Conservation (phyloP, 2,113 vertebrate species). For the Castor canadensis region DNA sequence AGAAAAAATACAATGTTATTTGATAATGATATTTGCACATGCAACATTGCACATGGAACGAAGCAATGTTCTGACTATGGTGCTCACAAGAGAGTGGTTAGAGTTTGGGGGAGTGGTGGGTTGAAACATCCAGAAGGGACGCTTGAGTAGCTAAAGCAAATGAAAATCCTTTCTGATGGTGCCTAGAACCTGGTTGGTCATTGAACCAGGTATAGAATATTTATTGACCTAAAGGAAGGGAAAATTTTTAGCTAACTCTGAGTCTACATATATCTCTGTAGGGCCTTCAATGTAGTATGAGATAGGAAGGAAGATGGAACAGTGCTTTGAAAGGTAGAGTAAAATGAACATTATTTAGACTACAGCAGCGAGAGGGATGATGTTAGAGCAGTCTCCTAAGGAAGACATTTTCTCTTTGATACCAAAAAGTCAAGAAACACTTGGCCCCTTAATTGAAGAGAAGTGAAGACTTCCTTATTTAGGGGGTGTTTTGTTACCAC, state of each 20-base stretch:
- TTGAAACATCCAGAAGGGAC: neutral
- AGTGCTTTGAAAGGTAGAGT: neutral
- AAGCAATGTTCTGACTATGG: neutral
- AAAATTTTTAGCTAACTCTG: neutral
- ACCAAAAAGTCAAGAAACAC: neutral
- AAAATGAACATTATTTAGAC: neutral
- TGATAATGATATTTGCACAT: neutral
- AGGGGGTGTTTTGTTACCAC: neutral
- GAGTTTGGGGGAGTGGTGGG: neutral
- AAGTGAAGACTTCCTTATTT: fast-evolving
- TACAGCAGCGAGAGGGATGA: neutral
- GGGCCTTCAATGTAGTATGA: neutral
- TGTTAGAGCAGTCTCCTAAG: neutral
- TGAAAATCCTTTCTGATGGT: neutral
- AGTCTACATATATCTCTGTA: neutral
- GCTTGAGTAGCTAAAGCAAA: neutral
- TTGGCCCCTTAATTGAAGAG: too few relatives aligned
- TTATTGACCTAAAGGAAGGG: neutral
- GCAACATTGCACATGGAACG: too few relatives aligned
- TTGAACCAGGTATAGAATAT: neutral
- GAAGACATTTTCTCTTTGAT: neutral
- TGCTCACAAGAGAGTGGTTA: neutral
- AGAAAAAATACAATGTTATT: neutral
- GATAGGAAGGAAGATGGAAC: neutral
- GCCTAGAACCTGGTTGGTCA: too few relatives aligned